Base-by-base conservation (phyloP, 2,888 invertebrate genomes). In the Ethmia dodecea region DNA sequence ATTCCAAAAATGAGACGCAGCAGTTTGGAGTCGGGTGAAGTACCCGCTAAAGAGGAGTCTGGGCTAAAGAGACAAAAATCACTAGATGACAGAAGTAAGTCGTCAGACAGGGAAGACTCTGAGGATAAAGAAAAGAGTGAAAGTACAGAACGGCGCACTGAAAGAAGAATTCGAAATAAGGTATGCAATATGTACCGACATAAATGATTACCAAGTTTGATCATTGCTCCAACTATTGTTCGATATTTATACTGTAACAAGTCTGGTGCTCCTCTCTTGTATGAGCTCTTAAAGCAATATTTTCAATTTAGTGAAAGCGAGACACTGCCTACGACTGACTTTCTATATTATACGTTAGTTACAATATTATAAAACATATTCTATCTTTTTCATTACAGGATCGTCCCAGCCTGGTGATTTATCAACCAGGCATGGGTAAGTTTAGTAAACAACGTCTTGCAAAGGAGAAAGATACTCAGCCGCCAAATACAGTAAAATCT, bases 361-460 rank as follows among this genome's bases (percentile, higher is more conserved):
- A n/a, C n/a, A n/a, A n/a, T n/a, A n/a, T 13, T 14, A 24, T 25
- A 11, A 18, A 4, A 24, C 6, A n/a, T n/a, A n/a, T n/a, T n/a
- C n/a, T n/a, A n/a, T n/a, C 5, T 13, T 25, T n/a, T 24, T 30
- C 15, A 13, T 27, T 29, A 30, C 54, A 93, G 92, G 96, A 96
- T 79, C 92, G 96, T 26, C 97, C 97, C 13, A 93, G 95, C 27
- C 91, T 96, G 65, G 94, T 94, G 41, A 94, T 97, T 49, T 97
- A 97, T 73, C 92, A 96, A 50, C 97, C 97, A 0, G 95, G 95
- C 13, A 95, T 93, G 93, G 90, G 93, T n/a, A 90, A 89, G 55
- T 91, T 93, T 63, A 90, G 92, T 54, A 92, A 91, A 64, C 91
- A 92, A 51, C 87, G 88, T 31, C 61, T 88, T 30, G 86, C 86